Base-by-base conservation (phyloP, 2,888 invertebrate species). In the Drosophila basisetae region DNA sequence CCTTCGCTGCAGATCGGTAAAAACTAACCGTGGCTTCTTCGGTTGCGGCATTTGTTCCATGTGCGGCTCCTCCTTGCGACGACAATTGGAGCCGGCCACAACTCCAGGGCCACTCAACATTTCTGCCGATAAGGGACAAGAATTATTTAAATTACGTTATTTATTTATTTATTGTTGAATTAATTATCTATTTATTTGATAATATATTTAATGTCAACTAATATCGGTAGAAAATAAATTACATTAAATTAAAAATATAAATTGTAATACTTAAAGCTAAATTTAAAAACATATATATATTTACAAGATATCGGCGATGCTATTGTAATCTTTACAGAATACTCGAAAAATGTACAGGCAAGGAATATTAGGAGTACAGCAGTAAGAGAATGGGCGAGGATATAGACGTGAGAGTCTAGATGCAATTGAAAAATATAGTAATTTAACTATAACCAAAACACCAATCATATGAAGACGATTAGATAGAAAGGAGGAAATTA, bases 1-100 rank as follows among this genome's bases (percentile, higher is more conserved):
- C 95, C 99, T 97, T 94, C 99, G 96, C 95, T 99, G 99, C 93
- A 99, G 98, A 95, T 99, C 99, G 93, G 99, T 99, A 96, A 99
- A 99, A 94, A 99, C 99, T 94, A 99, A 96, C 93, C 99, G 97
- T 89, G 99, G 99, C 94, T 99, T 99, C 96, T 99, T 99, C 94
- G 98, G 98, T 91, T 98, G 97, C 95, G 97, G 96, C 94, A 96
- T 95, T 93, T 96, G 96, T 94, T 97, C 97, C 92, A 95, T 95
- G 94, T 94, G 95, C 94, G 95, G 95, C 92, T 98, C 98, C 95
- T 98, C 98, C 96, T 98, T 98, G 95, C 98, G 96, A 94, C 98
- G 98, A 96, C 98, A 98, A 92, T 97, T 98, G 97, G 94, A 64
- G 28, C 37, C 56, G 25, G 59, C 59, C 7, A 30, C 78, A 55